These are phyloP conservation scores for Acestrorhynchus altus DNA, from an alignment of 2,797 vertebrate genomes.

Conservation along the genomic window DNA sequence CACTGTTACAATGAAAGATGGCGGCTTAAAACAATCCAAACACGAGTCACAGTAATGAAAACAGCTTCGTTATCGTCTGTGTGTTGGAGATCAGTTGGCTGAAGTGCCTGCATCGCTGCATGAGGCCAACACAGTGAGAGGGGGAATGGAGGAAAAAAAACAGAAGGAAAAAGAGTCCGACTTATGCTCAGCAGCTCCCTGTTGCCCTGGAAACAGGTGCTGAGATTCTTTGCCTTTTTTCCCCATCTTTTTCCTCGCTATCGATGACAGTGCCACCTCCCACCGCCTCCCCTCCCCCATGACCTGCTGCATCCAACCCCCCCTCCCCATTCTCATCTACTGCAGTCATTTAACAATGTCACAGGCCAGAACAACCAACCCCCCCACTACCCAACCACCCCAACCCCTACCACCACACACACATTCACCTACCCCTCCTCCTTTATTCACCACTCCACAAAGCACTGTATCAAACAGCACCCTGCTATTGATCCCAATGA, in stretches of 20 bases:
- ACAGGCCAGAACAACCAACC: conserved; percentile 62
- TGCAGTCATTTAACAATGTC: conserved; percentile 83
- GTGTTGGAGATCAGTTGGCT: conserved; percentile 41
- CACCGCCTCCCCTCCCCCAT: conserved; percentile 63
- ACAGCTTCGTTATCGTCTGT: conserved; percentile 37
- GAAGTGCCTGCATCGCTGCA: conserved; percentile 62
- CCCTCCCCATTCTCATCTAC: conserved; percentile 64
- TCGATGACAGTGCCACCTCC: conserved; percentile 70
- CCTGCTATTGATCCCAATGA: conserved; percentile 57
- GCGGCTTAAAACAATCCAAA: background rate
- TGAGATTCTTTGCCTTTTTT: conserved; percentile 76
- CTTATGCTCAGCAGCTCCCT: conserved; percentile 80
- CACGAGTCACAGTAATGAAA: background rate
- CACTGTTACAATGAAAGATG: too few species aligned
- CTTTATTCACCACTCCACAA: conserved; percentile 31
- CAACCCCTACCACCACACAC: background rate
- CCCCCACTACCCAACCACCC: conserved; percentile 24
- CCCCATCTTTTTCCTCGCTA: conserved; percentile 77
- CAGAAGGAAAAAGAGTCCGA: conserved; percentile 62
- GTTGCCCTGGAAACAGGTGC: conserved; percentile 86
- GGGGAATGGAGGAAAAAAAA: conserved; percentile 54
- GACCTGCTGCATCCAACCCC: conserved; percentile 75
- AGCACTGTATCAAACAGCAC: conserved; percentile 47
- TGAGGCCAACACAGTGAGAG: conserved; percentile 70
- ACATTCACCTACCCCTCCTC: conserved; percentile 12